These are phyloP conservation scores for Lemur catta DNA, from an alignment of 2,797 vertebrate species.

Conservation along the genomic window DNA sequence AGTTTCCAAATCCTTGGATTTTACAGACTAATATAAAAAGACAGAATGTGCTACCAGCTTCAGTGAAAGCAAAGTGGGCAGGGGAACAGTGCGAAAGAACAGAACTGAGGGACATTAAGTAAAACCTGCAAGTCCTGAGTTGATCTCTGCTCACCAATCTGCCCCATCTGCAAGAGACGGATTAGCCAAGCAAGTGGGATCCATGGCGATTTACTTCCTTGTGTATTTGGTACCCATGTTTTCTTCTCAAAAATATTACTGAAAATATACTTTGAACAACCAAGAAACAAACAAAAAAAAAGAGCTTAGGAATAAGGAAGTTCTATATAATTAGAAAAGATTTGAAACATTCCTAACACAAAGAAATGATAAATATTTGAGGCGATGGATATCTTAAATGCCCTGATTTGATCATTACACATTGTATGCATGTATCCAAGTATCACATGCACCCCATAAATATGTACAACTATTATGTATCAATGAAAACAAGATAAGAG, in stretches of 20 bases:
- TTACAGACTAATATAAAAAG: neutral
- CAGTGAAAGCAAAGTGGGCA: neutral
- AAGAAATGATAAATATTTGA: neutral
- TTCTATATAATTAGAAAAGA: neutral
- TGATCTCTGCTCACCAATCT: neutral
- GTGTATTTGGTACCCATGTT: neutral
- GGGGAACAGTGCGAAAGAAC: neutral
- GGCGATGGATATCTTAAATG: neutral
- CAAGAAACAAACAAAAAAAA: neutral
- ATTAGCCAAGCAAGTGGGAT: neutral
- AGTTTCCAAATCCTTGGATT: neutral
- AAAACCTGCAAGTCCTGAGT: neutral
- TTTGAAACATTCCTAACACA: neutral
- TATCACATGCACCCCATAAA: neutral
- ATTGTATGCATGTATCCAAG: too few relatives aligned
- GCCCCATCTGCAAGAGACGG: neutral
- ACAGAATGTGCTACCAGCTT: neutral
- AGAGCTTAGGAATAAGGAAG: neutral
- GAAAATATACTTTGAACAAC: neutral
- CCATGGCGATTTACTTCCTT: accelerated
- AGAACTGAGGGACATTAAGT: neutral
- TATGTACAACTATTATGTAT: neutral
- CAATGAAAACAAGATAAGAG: neutral
- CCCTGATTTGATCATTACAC: neutral
- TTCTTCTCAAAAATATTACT: neutral